Percentiles rank a stretch among this genome's conserved stretches.
These are phyloP conservation scores for Gymnocypris eckloni DNA, from an alignment of 2,797 vertebrate genomes.

Conservation along the genomic window DNA sequence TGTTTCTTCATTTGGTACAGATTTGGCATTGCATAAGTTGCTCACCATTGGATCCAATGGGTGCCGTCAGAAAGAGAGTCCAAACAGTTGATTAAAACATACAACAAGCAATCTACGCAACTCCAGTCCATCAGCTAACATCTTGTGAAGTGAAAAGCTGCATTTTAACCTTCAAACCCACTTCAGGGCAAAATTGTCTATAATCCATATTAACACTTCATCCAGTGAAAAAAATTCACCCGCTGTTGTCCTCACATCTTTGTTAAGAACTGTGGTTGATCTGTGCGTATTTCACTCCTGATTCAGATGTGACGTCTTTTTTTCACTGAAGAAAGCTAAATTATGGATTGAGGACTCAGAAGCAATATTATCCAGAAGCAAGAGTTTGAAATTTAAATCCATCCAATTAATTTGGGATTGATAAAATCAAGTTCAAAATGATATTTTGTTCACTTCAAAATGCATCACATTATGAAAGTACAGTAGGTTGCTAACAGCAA, in stretches of 20 bases:
- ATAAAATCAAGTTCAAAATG: not conserved
- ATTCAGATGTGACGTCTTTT: not conserved
- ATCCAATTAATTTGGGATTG: not conserved
- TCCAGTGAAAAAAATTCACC: not conserved
- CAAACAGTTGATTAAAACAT: not conserved
- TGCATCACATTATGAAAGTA: not conserved
- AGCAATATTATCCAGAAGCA: not conserved
- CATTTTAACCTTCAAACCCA: not conserved
- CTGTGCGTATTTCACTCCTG: not conserved
- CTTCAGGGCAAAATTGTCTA: not conserved
- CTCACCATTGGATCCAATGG: not conserved
- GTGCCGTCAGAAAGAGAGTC: not conserved
- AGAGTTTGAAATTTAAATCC: not conserved
- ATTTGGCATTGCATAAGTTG: not conserved
- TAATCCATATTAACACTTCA: not conserved
- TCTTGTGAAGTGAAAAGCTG: not conserved
- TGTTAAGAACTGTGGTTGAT: not conserved
- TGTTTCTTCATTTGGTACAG: not conserved
- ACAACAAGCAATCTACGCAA: not conserved
- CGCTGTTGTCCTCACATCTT: not conserved
- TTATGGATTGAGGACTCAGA: not conserved
- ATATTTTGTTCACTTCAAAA: not conserved
- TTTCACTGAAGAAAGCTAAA: not conserved
- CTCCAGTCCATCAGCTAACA: not conserved
- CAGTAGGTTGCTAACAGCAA: not conserved